Evolutionary conservation across 2,888 invertebrate genomes (phyloP).

Genomic region (Halictus quadricinctus): DNA sequence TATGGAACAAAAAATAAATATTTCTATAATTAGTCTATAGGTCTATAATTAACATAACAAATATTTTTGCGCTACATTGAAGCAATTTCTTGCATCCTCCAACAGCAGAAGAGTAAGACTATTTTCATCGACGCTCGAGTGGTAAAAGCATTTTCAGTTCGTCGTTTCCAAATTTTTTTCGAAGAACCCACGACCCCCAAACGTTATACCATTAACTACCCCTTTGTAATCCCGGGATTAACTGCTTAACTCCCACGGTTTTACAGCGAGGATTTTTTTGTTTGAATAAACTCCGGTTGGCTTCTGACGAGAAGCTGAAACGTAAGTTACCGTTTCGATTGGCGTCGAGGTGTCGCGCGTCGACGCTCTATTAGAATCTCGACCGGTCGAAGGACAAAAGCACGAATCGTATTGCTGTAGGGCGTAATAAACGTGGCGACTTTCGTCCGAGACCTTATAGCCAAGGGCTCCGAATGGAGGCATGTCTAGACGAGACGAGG

Average conservation of each 20-base stretch:
- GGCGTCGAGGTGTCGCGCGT: neutral
- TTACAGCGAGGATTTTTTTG: constrained; percentile 10
- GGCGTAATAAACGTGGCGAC: constrained; percentile 32
- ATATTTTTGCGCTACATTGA: neutral
- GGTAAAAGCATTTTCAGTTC: neutral
- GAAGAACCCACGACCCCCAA: neutral
- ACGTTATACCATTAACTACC: neutral
- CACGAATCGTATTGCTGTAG: constrained; percentile 21
- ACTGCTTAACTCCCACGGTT: neutral
- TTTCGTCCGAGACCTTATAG: too few relatives aligned
- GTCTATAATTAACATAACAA: neutral
- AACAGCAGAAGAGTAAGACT: neutral
- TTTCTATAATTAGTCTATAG: too few relatives aligned
- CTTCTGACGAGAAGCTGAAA: neutral
- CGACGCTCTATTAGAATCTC: constrained; percentile 7
- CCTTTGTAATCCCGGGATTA: constrained; percentile 12
- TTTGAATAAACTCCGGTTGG: neutral
- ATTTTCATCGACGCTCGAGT: neutral
- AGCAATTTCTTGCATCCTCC: neutral
- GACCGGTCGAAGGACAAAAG: constrained; percentile 4
- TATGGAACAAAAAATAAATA: too few relatives aligned
- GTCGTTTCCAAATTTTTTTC: neutral
- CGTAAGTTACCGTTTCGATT: neutral
- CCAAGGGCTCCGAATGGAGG: neutral
- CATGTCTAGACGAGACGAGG: constrained; percentile 44